Conservation (phyloP, 1,140 invertebrate species). For the Cyphomyrmex costatus region DNA sequence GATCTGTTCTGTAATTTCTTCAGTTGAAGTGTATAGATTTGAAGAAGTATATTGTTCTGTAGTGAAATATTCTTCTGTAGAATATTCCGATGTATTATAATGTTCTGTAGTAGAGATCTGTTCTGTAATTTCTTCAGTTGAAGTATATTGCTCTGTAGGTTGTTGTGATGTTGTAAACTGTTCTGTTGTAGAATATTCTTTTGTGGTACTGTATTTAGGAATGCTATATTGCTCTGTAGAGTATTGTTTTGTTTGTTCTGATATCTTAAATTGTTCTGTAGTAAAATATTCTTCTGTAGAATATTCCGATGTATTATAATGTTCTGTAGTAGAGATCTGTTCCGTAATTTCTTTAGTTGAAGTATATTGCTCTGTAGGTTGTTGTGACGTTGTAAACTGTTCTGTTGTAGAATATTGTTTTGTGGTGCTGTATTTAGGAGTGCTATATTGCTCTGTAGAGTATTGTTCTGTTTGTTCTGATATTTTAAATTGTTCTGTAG, state of each 20-base stretch:
- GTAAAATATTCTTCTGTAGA: slow-evolving; percentile 12
- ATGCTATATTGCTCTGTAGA: neutral
- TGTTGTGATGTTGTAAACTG: slow-evolving; percentile 16
- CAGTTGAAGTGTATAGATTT: neutral
- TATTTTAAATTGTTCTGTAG: slow-evolving; percentile 19
- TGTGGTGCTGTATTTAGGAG: neutral
- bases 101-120: slow-evolving; percentile 8
- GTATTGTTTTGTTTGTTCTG: too few species aligned
- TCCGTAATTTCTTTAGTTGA: slow-evolving; percentile 4
- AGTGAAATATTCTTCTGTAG: slow-evolving; percentile 11
- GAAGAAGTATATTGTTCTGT: slow-evolving; percentile 13
- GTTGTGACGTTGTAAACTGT: slow-evolving; percentile 20
- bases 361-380: slow-evolving; percentile 8
- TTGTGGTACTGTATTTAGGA: neutral
- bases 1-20: neutral
- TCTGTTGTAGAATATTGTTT: neutral
- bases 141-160: slow-evolving; percentile 4
- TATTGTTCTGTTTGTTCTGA: too few species aligned
- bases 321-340: slow-evolving; percentile 10
- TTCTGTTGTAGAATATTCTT: slow-evolving; percentile 8
- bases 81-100: neutral
- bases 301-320: neutral
- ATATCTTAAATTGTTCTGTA: slow-evolving; percentile 13
- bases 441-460: neutral
- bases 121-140: slow-evolving; percentile 2